Evolutionary conservation across 1,140 invertebrate genomes (phyloP).

Genomic region (Arion vulgaris): DNA sequence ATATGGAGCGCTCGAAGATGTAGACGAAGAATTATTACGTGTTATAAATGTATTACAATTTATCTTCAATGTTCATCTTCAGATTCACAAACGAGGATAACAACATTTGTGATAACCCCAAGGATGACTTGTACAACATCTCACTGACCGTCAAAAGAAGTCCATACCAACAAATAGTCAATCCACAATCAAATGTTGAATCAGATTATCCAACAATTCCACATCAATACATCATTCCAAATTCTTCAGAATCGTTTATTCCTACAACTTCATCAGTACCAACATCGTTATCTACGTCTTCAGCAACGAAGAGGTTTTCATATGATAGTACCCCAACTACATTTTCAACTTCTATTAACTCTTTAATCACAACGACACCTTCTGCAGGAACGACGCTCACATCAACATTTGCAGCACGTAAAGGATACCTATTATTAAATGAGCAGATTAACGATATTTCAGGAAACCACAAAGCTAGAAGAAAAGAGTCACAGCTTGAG

Average conservation of each 20-base stretch:
- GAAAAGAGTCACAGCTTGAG: neutral
- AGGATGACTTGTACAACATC: neutral
- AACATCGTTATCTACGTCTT: neutral
- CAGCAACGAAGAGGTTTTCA: no score
- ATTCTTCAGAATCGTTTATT: neutral
- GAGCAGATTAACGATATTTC: no score
- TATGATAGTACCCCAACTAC: no score
- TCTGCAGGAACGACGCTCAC: no score
- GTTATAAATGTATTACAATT: no score
- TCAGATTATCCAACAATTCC: neutral
- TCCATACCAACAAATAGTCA: constrained; percentile 5
- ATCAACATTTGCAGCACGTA: neutral
- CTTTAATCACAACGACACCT: neutral
- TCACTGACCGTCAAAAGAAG: constrained; percentile 2
- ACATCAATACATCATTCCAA: neutral
- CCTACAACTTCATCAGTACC: neutral
- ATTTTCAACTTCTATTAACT: no score
- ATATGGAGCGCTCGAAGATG: no score
- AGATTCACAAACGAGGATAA: no score
- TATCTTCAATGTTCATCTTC: no score
- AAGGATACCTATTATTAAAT: neutral
- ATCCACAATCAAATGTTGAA: neutral
- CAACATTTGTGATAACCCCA: no score
- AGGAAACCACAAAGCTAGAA: no score
- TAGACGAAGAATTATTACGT: no score